Base-by-base conservation (phyloP, 2,797 vertebrate species). In the Sparidentex hasta region DNA sequence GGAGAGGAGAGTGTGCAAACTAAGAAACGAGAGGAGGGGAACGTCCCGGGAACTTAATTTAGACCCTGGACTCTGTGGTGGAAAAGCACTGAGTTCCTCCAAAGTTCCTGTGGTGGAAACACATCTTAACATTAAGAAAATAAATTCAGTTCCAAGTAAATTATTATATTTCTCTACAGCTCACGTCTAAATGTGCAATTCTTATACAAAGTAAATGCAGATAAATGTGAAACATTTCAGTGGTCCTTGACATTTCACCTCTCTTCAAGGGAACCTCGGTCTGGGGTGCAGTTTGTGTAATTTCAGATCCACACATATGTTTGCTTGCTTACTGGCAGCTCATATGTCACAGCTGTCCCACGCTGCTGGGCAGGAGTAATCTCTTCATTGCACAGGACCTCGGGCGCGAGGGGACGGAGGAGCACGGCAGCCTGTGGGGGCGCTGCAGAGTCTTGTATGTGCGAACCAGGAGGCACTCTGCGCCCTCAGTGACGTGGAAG, bases 111-210 rank as follows among this genome's bases (percentile, higher is more conserved):
- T 38, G 9, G 38, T 38, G 38, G 38, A 38, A 38, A 80, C 41
- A 71, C 59, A 64, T 79, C 59, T 87, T 83, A 74, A 83, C 38
- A 65, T 70, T 76, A 78, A 23, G 76, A 87, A 92, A 90, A 79
- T 79, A 69, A 77, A 76, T 76, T 88, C 47, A 85, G 43, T 62
- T 65, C 58, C 58, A 78, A 72, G 65, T 72, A 73, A 83, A 82
- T 65, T n/a, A 76, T 71, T 81, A 76, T 27, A 50, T n/a, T 56
- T 74, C 54, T 71, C 71, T 86, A 84, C 20, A 4, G 38, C 44
- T 86, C 43, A 47, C 73, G 12, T 79, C 69, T 89, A 55, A 86
- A 76, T 82, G 88, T 90, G 88, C 86, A 76, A 65, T 51, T 81
- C 72, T 48, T 74, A 75, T 57, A 88, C 70, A 86, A 81, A 83